Base-by-base conservation (phyloP, 2,888 invertebrate species). In the Capitulum mitella region DNA sequence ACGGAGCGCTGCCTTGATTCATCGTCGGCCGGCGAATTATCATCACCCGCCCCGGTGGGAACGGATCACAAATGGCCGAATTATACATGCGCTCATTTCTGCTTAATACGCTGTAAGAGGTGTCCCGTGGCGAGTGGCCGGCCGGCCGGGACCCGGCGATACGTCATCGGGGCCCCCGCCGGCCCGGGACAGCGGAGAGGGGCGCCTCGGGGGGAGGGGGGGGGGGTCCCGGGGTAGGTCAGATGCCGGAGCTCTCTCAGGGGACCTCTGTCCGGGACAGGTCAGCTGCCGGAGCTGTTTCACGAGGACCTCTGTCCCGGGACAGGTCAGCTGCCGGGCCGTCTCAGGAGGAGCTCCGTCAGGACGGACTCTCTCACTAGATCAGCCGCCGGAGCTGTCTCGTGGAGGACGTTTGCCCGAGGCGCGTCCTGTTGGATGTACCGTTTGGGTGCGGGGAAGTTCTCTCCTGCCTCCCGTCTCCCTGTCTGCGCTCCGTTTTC, bases 61-160 rank as follows among this genome's bases (percentile, higher is more conserved):
- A 40, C 70, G 16, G 64, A 32, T 19, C 64, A 19, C 70, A 37
- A 40, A 70, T 40, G 70, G 26, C 16, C 70, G 16, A 22, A 70
- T 70, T 70, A 70, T 70, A 70, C 70, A 70, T 70, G 70, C 70
- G 70, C 37, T 26, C 37, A 40, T 70, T 26, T 26, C 34, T 40
- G 70, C 70, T 70, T 70, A 70, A 70, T 70, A 70, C 40, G 70
- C 22, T 19, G 70, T 70, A 70, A 70, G 70, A 70, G 70, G 70
- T 40, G 40, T 64, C 70, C 70, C 70, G 70, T 3, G 26, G 70
- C 1, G 70, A 29, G 64, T 34, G 26, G 70, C 19, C 40, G 70
- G 26, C 70, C 37, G 37, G 37, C 26, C 37, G n/a, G 34, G 40
- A 40, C 40, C 64, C 34, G 34, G 19, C 70, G 40, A 70, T 70